Evolutionary conservation across 2,888 invertebrate genomes (phyloP).

Genomic region (Harpagoxenus sublaevis): DNA sequence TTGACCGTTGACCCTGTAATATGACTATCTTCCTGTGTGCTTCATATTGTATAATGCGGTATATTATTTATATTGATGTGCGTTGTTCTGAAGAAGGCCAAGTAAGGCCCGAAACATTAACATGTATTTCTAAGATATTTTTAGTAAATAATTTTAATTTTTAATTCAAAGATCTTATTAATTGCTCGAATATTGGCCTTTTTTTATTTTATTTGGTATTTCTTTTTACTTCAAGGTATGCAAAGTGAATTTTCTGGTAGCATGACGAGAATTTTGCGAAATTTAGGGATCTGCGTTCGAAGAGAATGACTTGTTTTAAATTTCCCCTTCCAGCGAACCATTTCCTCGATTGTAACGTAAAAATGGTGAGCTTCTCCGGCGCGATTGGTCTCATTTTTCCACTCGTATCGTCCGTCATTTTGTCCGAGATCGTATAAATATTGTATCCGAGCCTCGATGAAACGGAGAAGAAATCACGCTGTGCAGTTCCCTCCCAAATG

Average conservation of each 20-base stretch:
- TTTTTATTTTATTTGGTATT: too few relatives aligned
- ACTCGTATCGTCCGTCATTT: conserved; percentile 55
- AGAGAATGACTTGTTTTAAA: conserved; percentile 37
- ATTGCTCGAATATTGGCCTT: too few relatives aligned
- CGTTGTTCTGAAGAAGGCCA: too few relatives aligned
- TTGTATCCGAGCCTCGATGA: conserved; percentile 55
- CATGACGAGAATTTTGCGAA: not conserved
- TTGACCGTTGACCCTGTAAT: too few relatives aligned
- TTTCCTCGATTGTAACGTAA: conserved; percentile 38
- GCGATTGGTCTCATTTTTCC: conserved; percentile 62
- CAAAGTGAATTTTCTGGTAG: not conserved
- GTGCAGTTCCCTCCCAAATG: conserved; percentile 32
- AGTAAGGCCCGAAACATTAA: too few relatives aligned
- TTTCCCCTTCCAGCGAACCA: not conserved
- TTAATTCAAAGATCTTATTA: too few relatives aligned
- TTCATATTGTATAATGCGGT: too few relatives aligned
- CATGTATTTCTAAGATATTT: too few relatives aligned
- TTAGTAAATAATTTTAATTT: too few relatives aligned
- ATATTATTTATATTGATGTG: too few relatives aligned
- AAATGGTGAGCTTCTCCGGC: conserved; percentile 20
- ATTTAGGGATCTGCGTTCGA: not conserved
- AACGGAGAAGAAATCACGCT: conserved; percentile 57
- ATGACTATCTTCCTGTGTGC: too few relatives aligned
- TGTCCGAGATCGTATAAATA: conserved; percentile 40
- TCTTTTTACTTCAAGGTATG: not conserved